Evolutionary conservation across 2,888 invertebrate species (phyloP).

Genomic region (Epiperipatus broadwayi): DNA sequence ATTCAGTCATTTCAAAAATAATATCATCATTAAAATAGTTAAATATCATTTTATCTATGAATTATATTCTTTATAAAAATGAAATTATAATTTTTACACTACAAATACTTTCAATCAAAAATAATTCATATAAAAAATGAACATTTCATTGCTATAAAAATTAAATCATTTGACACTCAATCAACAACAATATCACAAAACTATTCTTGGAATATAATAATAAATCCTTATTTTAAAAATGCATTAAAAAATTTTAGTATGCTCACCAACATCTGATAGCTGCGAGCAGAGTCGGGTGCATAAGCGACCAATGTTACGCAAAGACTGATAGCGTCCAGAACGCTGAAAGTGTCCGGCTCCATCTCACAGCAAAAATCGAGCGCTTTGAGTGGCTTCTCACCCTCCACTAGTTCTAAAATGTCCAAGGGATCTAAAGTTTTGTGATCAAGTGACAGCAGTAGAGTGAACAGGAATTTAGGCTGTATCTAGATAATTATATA

Average conservation of each 20-base stretch:
- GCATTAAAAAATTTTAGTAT: neutral
- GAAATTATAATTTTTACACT: slow-evolving; percentile 9
- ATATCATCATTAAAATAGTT: too few species aligned
- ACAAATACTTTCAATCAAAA: too few species aligned
- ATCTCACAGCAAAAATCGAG: slow-evolving; percentile 98
- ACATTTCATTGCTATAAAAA: too few species aligned
- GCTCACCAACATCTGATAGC: slow-evolving; percentile 42
- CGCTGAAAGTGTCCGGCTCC: slow-evolving; percentile 88
- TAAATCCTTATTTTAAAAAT: too few species aligned
- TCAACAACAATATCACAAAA: too few species aligned
- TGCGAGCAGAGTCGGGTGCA: slow-evolving; percentile 66
- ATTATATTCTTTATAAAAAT: slow-evolving; percentile 5
- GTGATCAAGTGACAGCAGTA: slow-evolving; percentile 73
- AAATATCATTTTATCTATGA: slow-evolving; percentile 9
- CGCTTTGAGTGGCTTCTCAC: slow-evolving; percentile 54
- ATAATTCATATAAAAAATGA: too few species aligned
- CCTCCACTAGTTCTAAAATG: slow-evolving; percentile 43
- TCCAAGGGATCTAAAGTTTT: slow-evolving; percentile 84
- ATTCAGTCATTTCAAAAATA: too few species aligned
- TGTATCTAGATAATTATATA: slow-evolving; percentile 15
- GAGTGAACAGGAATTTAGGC: slow-evolving; percentile 46
- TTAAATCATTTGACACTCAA: too few species aligned
- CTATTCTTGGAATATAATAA: too few species aligned
- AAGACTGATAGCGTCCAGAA: slow-evolving; percentile 89
- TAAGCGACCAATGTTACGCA: slow-evolving; percentile 98